Base-by-base conservation (phyloP, 2,113 vertebrate species). In the Leptodactylus fuscus region DNA sequence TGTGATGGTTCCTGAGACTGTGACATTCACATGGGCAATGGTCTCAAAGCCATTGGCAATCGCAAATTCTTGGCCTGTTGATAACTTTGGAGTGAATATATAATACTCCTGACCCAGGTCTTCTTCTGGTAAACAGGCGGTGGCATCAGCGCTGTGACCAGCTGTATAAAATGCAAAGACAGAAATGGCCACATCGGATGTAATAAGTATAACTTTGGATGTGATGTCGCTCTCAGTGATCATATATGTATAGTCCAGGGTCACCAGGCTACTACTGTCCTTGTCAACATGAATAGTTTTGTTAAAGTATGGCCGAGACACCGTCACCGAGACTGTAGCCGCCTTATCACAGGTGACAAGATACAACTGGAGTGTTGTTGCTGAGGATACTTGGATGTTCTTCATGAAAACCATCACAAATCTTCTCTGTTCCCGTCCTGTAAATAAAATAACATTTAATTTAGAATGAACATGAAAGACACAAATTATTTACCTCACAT, bases 321-420 rank as follows among this genome's bases (percentile, higher is more conserved):
- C 83, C 27, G 62, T 29, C 32, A 85, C 62, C 0, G 62, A 44
- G 32, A 79, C 83, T 32, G 60, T 55, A 36, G 83, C 83, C 15
- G 83, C 20, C 11, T 80, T 79, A 53, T 55, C 75, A 11, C 55
- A 85, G 4, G 83, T 85, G 32, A 85, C 83, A 4, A 85, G 75
- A 58, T 85, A 80, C n/a, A 85, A 48, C 75, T 78, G 49, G 32
- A 79, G 53, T 2, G 11, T 69, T 53, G 83, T 78, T 0, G 15
- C 20, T 51, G 46, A 10, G 6, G 24, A 29, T 27, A 24, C 34
- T 2, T 0, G 13, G 13, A 29, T 12, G 15, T 70, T 70, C 22
- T 80, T 60, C 83, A 85, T 67, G 44, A 85, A 85, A 4, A 20
- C 49, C 16, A 62, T 80, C 20, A 80, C 16, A 55, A 79, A 85